Percentiles rank a stretch among this genome's conserved stretches.
Conservation (phyloP, 2,888 invertebrate genomes). For the Conops quadrifasciatus region DNA sequence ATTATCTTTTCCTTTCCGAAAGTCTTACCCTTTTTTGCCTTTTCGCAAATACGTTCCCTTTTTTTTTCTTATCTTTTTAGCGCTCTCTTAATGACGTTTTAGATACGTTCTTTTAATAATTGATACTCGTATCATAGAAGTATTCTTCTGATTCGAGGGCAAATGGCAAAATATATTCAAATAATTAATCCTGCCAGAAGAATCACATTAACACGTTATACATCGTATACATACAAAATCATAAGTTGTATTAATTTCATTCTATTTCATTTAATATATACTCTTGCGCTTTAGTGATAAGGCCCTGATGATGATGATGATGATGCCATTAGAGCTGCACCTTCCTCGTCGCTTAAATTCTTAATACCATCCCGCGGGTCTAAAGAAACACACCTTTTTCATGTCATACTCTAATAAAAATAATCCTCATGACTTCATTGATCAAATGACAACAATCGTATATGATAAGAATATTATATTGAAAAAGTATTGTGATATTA, state of each 20-base stretch:
- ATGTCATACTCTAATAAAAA: slow-evolving; percentile 10
- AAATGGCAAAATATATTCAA: neutral
- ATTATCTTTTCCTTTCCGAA: slow-evolving; percentile 6
- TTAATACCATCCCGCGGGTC: no score
- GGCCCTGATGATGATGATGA: neutral
- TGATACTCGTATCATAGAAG: no score
- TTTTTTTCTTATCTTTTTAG: neutral
- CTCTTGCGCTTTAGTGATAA: neutral
- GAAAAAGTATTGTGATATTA: neutral
- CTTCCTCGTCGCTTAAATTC: neutral
- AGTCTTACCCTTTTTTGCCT: no score
- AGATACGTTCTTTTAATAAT: no score
- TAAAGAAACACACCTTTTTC: slow-evolving; percentile 13
- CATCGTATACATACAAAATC: no score
- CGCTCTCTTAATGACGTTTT: no score
- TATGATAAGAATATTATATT: slow-evolving; percentile 6
- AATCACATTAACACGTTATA: no score
- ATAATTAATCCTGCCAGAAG: neutral
- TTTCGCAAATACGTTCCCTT: neutral
- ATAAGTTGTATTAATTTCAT: no score
- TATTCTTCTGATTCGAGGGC: no score
- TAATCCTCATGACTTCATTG: slow-evolving; percentile 12
- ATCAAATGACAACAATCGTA: neutral
- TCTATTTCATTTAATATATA: no score
- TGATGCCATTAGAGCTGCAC: neutral